Evolutionary conservation across 2,797 vertebrate species (phyloP), one percentile per base, ranked within the genome.

Genomic region (Thamnophis elegans): DNA sequence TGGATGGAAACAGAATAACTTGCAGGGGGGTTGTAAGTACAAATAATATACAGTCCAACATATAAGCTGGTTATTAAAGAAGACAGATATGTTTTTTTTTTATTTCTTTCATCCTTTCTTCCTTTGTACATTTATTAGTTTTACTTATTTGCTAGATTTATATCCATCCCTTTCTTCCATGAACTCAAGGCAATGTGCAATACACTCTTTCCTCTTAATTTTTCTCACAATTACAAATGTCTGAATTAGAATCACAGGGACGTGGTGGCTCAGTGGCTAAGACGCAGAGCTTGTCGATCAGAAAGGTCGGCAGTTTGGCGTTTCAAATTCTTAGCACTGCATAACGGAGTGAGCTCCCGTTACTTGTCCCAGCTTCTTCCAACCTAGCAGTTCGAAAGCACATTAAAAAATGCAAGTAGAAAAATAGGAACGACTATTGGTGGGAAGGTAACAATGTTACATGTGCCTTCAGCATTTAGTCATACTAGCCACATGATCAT

Each of bases 11-110:
- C 93, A 97, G 97, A 87, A 96, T 98, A 95, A 99, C 99, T 0
- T 99, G 99, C 96, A 98, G 98, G 0, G 99, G 99, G 89, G 98
- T 98, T 98, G 99, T 99, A 98, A 99, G 98, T 90, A 36, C 53
- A 53, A 26, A 2, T 0, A 0, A 42, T 42, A 89, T 47, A 26
- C n/a, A 1, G 0, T 82, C 36, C 78, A 82, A 82, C 20, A 47
- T 82, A 82, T 82, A 82, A 42, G 1, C 10, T 47, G 18, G 36
- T 78, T 78, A 22, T 78, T 78, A 25, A 47, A 78, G 9, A 42
- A 78, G 36, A 78, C 36, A 22, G 32, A 42, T 78, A 11, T 78
- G 59, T 65, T 73, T 73, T n/a, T n/a, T n/a, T 42, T 47, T 73
- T 73, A 18, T 2, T 12, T 47, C 22, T 47, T 82, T 82, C 10